phyloP scores from a whole-genome alignment of 2,888 invertebrate species.

The Athetis lepigone region DNA sequence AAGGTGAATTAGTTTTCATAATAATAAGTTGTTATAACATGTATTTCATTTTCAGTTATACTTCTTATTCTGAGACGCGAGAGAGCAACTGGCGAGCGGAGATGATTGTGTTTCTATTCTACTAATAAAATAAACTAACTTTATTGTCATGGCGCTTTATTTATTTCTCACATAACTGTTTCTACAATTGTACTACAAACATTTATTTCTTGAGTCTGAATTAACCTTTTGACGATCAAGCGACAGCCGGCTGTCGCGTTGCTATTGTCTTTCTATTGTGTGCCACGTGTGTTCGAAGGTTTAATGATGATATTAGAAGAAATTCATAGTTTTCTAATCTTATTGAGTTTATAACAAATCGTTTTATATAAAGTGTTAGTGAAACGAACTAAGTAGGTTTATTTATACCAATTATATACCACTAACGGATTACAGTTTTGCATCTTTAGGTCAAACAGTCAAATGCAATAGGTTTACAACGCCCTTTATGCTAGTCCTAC shows the following conservation, averaged over 20 bases:
- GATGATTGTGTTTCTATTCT: conserved; percentile 61
- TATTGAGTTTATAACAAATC: not conserved
- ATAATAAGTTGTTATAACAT: conserved; percentile 28
- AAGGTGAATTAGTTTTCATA: conserved; percentile 39
- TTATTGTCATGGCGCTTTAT: conserved; percentile 44
- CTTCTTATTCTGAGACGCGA: conserved; percentile 79
- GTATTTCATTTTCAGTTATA: conserved; percentile 82
- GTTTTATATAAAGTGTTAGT: not conserved
- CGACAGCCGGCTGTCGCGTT: too few relatives aligned
- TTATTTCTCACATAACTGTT: conserved; percentile 37
- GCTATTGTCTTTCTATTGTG: too few relatives aligned
- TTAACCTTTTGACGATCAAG: too few relatives aligned
- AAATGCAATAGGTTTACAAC: not conserved
- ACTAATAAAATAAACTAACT: conserved; percentile 50
- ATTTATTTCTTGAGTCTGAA: not conserved
- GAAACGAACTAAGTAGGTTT: too few relatives aligned
- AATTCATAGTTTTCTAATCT: not conserved
- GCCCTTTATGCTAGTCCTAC: not conserved
- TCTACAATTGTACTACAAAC: not conserved
- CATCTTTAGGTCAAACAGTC: not conserved
- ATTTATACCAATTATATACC: not conserved
- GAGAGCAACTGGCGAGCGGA: conserved; percentile 69
- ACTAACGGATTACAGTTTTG: not conserved
- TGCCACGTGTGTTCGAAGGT: too few relatives aligned
- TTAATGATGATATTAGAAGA: not conserved